Evolutionary conservation across 2,113 vertebrate genomes (phyloP), one percentile per base, ranked within the genome.

Genomic region (Ibidorhyncha struthersii): DNA sequence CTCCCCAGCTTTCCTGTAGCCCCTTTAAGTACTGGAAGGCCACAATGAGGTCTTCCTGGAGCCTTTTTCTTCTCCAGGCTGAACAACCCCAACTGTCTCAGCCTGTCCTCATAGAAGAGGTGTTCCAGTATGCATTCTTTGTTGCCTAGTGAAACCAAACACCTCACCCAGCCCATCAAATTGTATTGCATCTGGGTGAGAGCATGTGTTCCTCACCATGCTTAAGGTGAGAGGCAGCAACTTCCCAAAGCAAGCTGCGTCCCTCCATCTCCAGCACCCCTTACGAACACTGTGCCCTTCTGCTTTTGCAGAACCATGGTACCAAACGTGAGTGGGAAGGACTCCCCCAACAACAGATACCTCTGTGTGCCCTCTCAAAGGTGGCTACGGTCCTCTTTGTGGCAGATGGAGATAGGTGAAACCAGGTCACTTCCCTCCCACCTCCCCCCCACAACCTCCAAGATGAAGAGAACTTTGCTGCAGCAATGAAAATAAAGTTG

Each of bases 301-400:
- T 34, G 47, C 70, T 85, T 41, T 10, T 66, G 34, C 34, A 47
- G 32, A 34, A 19, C 47, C 5, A 4, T 7, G 30, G 49, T 20
- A 59, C 36, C 50, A 41, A 25, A 32, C 0, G 1, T 0, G 6
- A 61, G 34, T 4, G 17, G 50, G 55, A 82, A 77, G n/a, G 58
- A 43, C 18, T 14, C 14, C 8, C 29, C 26, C 30, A 34, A 10
- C 9, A 6, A 4, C 40, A 38, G 65, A 6, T 6, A 59, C 69
- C 82, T 49, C 72, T 26, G 20, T 27, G 71, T 59, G 65, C 55
- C 3, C 71, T 41, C 84, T 16, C 27, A 32, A 29, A 78, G 72
- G 61, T 3, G 1, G 47, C 61, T 34, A 26, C 2, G 2, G 59
- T 40, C 72, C 40, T 56, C 62, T 2, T 2, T 6, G 76, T 2